These are phyloP conservation scores for Brachyalestes nurse DNA, from an alignment of 2,797 vertebrate species.

Conservation along the genomic window DNA sequence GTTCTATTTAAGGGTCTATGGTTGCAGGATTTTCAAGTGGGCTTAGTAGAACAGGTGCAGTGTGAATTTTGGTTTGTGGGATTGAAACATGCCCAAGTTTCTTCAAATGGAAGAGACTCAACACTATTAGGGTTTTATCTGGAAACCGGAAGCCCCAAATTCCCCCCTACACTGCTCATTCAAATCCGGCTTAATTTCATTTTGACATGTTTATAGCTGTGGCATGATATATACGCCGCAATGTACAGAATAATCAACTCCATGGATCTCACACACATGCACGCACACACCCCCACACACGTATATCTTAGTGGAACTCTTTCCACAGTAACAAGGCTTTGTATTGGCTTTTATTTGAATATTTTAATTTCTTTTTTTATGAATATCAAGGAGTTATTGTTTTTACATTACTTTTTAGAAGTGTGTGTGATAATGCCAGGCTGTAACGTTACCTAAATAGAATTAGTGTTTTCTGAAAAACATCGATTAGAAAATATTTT, in stretches of 20 bases:
- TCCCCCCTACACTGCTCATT: background rate
- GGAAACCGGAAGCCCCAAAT: slow-evolving; percentile 39
- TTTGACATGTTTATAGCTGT: slow-evolving; percentile 42
- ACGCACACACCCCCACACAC: background rate
- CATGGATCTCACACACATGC: slow-evolving; percentile 20
- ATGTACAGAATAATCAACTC: slow-evolving; percentile 42
- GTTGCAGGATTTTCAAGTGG: slow-evolving; percentile 12
- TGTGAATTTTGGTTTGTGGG: slow-evolving; percentile 23
- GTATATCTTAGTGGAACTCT: slow-evolving; percentile 11
- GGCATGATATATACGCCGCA: slow-evolving; percentile 37
- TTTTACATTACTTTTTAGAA: slow-evolving; percentile 62
- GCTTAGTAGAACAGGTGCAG: slow-evolving; percentile 27
- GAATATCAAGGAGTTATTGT: slow-evolving; percentile 55
- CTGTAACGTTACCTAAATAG: slow-evolving; percentile 57
- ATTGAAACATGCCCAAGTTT: slow-evolving; percentile 23
- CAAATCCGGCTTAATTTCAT: slow-evolving; percentile 39
- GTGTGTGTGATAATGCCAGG: slow-evolving; percentile 58
- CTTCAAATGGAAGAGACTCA: slow-evolving; percentile 7
- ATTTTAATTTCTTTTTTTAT: slow-evolving; percentile 70
- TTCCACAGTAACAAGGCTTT: slow-evolving; percentile 33
- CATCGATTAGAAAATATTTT: slow-evolving; percentile 60
- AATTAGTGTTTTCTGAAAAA: slow-evolving; percentile 62
- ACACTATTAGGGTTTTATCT: slow-evolving; percentile 21
- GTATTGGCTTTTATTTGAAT: slow-evolving; percentile 28
- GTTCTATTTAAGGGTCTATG: slow-evolving; percentile 19